Conservation (phyloP, 1,140 invertebrate species). For the Eriocheir sinensis region DNA sequence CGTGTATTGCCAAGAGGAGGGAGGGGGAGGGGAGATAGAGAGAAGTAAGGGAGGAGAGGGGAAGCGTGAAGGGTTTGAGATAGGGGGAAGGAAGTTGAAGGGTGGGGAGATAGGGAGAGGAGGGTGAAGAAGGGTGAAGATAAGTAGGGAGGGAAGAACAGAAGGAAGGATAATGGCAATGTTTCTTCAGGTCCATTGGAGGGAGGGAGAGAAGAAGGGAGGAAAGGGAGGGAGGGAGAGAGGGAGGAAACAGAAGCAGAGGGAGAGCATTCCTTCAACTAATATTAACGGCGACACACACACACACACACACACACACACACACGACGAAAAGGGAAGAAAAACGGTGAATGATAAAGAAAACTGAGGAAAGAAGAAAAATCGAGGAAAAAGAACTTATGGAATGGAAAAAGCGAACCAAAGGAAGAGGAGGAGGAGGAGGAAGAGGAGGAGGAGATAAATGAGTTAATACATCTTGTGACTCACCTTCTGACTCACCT, state of each 20-base stretch:
- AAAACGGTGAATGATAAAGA: not conserved
- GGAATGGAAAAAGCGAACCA: not conserved
- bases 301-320: no score
- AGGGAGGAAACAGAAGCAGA: not conserved
- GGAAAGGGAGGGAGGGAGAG: not conserved
- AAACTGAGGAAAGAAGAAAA: not conserved
- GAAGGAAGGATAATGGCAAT: constrained; percentile 3
- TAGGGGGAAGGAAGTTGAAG: no score
- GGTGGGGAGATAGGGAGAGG: not conserved
- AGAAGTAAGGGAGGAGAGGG: not conserved
- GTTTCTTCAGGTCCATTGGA: not conserved
- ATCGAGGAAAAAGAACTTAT: not conserved
- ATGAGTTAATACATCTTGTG: no score
- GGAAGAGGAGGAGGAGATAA: not conserved
- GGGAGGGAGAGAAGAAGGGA: not conserved
- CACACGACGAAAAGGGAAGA: not conserved
- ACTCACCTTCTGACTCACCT: no score
- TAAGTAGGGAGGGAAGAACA: constrained; percentile 15
- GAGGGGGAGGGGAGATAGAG: constrained; percentile 31
- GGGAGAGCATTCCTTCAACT: not conserved
- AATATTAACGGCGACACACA: no score
- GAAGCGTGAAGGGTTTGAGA: not conserved
- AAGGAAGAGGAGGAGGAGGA: not conserved
- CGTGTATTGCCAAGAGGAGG: constrained; percentile 26
- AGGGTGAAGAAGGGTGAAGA: not conserved